Evolutionary conservation across 2,888 invertebrate genomes (phyloP), one percentile per base, ranked within the genome.

Genomic region (Nycteola revayana): DNA sequence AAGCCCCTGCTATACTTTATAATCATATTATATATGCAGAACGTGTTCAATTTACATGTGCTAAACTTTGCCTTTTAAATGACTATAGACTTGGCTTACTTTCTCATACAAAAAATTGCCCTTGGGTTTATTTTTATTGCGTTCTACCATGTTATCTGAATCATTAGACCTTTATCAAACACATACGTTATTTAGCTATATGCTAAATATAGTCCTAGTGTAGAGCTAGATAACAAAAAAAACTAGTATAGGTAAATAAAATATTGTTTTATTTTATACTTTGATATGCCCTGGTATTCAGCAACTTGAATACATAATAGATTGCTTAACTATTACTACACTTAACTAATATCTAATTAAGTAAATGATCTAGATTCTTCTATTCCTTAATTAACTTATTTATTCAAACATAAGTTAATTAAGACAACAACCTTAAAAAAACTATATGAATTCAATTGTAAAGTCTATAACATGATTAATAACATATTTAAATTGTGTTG

Each of bases 11-110:
- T 45, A 53, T 37, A 42, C 42, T 60, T 29, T 54, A 40, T 69
- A 74, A 76, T 64, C 41, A 42, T 50, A 74, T 72, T 70, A 66
- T 44, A 41, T 44, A 56, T 57, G 50, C 55, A 48, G 48, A 48
- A 64, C 59, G 59, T 66, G 63, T 38, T 36, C 40, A 35, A 42
- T 48, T 42, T 25, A 34, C 28, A 37, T 48, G 32, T 49, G 36
- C 44, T 39, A 32, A 30, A 25, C 27, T 31, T 17, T 9, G 17
- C 10, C 2, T 30, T 33, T 29, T 28, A 28, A 35, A 23, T 28
- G 7, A 24, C 25, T n/a, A 10, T 30, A 7, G 30, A 20, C 9
- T 17, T 14, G 25, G 28, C 8, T 7, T 31, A 7, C 25, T 41
- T 34, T 14, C 14, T 14, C 14, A 14, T 5, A 14, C 14, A 14